Evolutionary conservation across 2,888 invertebrate genomes (phyloP).

Genomic region (Cylloceria caligata): DNA sequence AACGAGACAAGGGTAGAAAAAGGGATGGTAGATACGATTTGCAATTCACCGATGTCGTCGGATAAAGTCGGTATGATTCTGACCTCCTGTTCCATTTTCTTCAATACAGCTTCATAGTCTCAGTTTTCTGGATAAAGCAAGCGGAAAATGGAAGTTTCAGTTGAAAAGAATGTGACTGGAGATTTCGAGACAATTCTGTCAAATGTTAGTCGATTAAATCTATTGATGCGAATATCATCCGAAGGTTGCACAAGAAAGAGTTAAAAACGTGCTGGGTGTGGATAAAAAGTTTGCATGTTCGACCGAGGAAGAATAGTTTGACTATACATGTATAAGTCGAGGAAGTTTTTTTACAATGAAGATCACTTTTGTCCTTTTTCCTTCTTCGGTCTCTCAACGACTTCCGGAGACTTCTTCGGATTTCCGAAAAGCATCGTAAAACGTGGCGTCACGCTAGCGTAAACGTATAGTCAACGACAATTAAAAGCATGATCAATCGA

Average conservation of each 20-base stretch:
- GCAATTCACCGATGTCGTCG: background rate
- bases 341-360: background rate
- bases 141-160: background rate
- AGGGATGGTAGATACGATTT: background rate
- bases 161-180: background rate
- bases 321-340: background rate
- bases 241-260: background rate
- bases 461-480: constrained; percentile 50
- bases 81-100: constrained; percentile 4
- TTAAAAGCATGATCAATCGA: constrained; percentile 70
- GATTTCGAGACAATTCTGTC: background rate
- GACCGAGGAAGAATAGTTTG: background rate
- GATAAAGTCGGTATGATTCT: background rate
- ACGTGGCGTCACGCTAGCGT: constrained; percentile 2
- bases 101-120: background rate
- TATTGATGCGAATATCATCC: background rate
- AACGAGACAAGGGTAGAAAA: constrained; percentile 43
- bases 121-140: background rate
- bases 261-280: constrained; percentile 1
- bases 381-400: constrained; percentile 5
- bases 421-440: constrained; percentile 18
- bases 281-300: constrained; percentile 14
- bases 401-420: constrained; percentile 22
- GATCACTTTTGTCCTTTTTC: constrained; percentile 20
- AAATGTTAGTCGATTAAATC: background rate